A percentile compares a stretch with the other conserved stretches of the same genome.
Conservation (phyloP, 2,797 vertebrate genomes). For the Oreortyx pictus region DNA sequence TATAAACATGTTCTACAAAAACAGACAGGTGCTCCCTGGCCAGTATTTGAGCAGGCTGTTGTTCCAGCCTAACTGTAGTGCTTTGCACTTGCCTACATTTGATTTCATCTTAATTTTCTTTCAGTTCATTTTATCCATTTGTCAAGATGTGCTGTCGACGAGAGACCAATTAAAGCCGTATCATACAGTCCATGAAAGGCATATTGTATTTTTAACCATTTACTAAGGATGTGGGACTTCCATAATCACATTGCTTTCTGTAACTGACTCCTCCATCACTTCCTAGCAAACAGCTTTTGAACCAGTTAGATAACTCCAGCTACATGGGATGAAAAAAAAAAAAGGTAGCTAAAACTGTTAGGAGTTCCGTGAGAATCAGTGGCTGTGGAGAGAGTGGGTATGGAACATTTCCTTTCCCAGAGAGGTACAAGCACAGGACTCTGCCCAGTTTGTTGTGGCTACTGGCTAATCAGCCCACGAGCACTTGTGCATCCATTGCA, state of each 20-base stretch:
- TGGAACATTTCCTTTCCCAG: background rate
- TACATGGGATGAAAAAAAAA: background rate
- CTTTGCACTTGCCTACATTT: background rate
- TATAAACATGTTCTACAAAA: background rate
- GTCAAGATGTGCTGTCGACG: background rate
- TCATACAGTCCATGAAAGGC: background rate
- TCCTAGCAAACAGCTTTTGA: background rate
- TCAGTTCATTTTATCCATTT: background rate
- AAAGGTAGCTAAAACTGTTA: background rate
- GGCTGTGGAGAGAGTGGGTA: background rate
- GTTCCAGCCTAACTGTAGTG: background rate
- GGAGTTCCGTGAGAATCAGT: background rate
- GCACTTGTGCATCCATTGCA: fast-evolving
- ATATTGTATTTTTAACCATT: background rate
- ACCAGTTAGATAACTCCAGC: background rate
- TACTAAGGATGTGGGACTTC: background rate
- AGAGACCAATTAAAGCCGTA: background rate
- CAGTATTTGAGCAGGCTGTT: background rate
- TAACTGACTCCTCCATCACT: background rate
- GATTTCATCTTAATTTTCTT: background rate
- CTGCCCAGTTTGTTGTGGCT: background rate
- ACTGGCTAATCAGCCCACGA: fast-evolving
- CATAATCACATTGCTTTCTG: background rate
- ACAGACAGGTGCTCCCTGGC: background rate
- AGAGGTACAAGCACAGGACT: background rate